These are phyloP conservation scores for Myripristis murdjan DNA, from an alignment of 2,797 vertebrate genomes.

Conservation along the genomic window DNA sequence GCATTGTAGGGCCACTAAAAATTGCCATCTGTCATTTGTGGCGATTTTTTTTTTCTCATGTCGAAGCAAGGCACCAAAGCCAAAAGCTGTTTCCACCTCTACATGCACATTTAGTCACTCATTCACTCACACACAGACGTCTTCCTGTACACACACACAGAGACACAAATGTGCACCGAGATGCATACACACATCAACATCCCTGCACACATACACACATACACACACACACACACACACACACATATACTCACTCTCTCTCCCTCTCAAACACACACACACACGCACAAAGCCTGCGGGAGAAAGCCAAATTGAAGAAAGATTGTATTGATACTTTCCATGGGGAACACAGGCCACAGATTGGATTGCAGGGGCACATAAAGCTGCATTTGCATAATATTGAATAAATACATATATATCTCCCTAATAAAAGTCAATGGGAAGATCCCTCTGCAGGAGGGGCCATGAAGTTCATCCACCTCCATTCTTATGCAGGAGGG, in stretches of 20 bases:
- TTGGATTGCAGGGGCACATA: slow-evolving; percentile 73
- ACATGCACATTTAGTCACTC: slow-evolving; percentile 68
- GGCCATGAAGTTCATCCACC: slow-evolving; percentile 43
- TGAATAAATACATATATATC: slow-evolving; percentile 70
- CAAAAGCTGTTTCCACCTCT: slow-evolving; percentile 91
- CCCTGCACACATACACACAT: slow-evolving; percentile 29
- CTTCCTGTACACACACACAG: slow-evolving; percentile 34
- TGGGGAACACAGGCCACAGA: slow-evolving; percentile 61
- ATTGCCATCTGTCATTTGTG: slow-evolving; percentile 98
- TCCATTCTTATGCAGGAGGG: slow-evolving; percentile 11
- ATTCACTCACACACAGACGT: slow-evolving; percentile 57
- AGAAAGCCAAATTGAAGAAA: slow-evolving; percentile 85
- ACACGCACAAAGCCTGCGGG: slow-evolving; percentile 80
- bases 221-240: slow-evolving; percentile 39
- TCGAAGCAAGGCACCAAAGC: slow-evolving; percentile 98
- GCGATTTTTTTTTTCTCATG: slow-evolving; percentile 89
- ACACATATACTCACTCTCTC: slow-evolving; percentile 53
- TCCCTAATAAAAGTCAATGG: slow-evolving; percentile 62
- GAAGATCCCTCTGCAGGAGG: slow-evolving; percentile 47
- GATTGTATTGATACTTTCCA: slow-evolving; percentile 78
- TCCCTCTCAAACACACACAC: too few species aligned
- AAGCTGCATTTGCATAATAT: slow-evolving; percentile 76
- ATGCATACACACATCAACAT: slow-evolving; percentile 65
- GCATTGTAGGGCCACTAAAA: slow-evolving; percentile 99
- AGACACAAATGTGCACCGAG: slow-evolving; percentile 7